Evolutionary conservation across 2,113 vertebrate genomes (phyloP).

Genomic region (Turdus rufiventris): DNA sequence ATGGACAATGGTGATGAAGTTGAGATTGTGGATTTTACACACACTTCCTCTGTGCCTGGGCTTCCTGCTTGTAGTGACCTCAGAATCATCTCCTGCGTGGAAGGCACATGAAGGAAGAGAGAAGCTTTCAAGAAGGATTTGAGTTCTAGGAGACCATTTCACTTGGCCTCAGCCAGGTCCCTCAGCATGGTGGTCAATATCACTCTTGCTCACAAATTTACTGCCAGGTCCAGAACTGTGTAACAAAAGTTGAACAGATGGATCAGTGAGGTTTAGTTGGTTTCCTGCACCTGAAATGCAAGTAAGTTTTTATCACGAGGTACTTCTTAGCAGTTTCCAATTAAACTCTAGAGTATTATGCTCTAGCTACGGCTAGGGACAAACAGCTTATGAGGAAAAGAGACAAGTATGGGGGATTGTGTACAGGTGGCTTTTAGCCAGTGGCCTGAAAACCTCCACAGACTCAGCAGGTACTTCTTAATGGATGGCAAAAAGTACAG

Average conservation of each 20-base stretch:
- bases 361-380: background rate
- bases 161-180: background rate
- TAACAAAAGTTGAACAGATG: background rate
- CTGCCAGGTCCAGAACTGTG: background rate
- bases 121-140: background rate
- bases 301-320: background rate
- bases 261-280: background rate
- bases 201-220: background rate
- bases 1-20: background rate
- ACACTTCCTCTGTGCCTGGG: background rate
- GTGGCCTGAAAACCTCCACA: background rate
- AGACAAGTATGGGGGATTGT: background rate
- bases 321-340: background rate
- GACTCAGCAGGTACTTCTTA: background rate
- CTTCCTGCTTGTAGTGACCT: background rate
- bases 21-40: background rate
- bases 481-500: background rate
- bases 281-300: rapidly evolving
- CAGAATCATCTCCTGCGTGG: rapidly evolving
- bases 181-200: background rate
- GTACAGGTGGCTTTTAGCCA: background rate
- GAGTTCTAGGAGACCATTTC: background rate
- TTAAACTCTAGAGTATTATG: background rate
- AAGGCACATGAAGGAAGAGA: background rate
- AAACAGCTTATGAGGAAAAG: background rate